Percentiles rank a stretch among this genome's conserved stretches.
These are phyloP conservation scores for Oophaga sylvatica DNA, from an alignment of 2,797 vertebrate species.

Conservation along the genomic window DNA sequence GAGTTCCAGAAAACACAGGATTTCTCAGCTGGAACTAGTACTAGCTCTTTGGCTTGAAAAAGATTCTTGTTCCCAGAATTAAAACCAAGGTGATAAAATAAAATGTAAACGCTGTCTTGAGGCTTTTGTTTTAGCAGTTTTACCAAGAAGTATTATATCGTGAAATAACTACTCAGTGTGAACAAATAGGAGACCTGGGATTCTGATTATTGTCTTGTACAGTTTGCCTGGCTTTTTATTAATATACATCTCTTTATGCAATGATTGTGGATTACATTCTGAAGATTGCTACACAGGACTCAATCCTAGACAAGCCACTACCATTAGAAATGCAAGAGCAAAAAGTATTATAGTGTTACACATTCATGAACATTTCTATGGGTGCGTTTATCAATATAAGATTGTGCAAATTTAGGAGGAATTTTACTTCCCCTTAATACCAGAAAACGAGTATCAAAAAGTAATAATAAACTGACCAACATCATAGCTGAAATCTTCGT, in stretches of 20 bases:
- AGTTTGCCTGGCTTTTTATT: neutral
- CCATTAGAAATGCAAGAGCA: neutral
- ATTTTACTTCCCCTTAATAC: too few species aligned
- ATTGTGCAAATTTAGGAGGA: too few species aligned
- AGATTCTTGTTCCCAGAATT: constrained; percentile 15
- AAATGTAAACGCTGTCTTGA: constrained; percentile 5
- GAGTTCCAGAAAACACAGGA: neutral
- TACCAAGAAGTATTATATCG: neutral
- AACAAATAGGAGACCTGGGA: neutral
- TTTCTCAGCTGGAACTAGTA: neutral
- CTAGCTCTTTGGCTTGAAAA: neutral
- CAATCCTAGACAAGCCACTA: neutral
- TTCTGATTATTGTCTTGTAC: neutral
- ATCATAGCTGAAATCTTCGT: too few species aligned
- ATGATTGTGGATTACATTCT: neutral
- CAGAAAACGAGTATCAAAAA: too few species aligned
- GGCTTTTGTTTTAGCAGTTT: neutral
- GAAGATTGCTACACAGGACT: neutral
- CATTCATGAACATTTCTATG: too few species aligned
- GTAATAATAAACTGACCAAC: too few species aligned
- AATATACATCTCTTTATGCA: neutral
- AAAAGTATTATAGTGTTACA: neutral
- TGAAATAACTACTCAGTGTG: neutral
- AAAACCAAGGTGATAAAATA: constrained; percentile 21
- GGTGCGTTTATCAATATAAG: too few species aligned